A percentile compares a stretch with the other conserved stretches of the same genome.
Evolutionary conservation across 2,797 vertebrate species (phyloP).

Genomic region (Geotrypetes seraphini): DNA sequence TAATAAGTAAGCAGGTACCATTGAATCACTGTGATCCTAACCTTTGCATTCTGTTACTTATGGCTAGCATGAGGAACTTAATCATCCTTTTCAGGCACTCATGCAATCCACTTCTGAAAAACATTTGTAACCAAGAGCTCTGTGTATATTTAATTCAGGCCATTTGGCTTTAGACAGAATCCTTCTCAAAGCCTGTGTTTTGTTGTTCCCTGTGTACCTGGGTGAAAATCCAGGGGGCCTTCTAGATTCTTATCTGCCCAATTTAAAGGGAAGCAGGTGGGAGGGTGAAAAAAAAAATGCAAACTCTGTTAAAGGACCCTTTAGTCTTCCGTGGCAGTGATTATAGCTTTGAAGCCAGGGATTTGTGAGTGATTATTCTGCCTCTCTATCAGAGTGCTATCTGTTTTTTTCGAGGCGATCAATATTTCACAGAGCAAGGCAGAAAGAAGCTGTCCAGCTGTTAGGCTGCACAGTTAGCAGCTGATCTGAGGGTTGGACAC

Average conservation of each 20-base stretch:
- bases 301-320: neutral
- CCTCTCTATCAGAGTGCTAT: neutral
- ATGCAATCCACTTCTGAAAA: conserved; percentile 20
- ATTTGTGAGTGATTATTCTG: conserved; percentile 6
- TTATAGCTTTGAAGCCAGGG: conserved; percentile 10
- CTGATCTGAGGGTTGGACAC: neutral
- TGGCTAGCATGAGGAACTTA: conserved; percentile 7
- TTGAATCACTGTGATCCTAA: too few relatives aligned
- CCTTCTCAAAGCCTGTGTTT: conserved; percentile 8
- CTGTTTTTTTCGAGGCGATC: conserved; percentile 5
- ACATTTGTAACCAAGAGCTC: conserved; percentile 12
- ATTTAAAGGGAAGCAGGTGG: neutral
- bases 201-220: conserved; percentile 4
- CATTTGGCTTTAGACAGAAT: too few relatives aligned
- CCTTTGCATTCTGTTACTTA: too few relatives aligned
- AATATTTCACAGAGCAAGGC: conserved; percentile 12
- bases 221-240: conserved; percentile 1
- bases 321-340: conserved; percentile 9
- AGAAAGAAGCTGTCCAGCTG: conserved; percentile 8
- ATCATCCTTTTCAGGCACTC: too few relatives aligned
- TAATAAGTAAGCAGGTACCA: too few relatives aligned
- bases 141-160: neutral
- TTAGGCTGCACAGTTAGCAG: neutral
- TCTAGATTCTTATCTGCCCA: conserved; percentile 3
- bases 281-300: conserved; percentile 11